Percentiles rank a stretch among this genome's conserved stretches.
Conservation (phyloP, 1,140 invertebrate species). For the Delia radicum region DNA sequence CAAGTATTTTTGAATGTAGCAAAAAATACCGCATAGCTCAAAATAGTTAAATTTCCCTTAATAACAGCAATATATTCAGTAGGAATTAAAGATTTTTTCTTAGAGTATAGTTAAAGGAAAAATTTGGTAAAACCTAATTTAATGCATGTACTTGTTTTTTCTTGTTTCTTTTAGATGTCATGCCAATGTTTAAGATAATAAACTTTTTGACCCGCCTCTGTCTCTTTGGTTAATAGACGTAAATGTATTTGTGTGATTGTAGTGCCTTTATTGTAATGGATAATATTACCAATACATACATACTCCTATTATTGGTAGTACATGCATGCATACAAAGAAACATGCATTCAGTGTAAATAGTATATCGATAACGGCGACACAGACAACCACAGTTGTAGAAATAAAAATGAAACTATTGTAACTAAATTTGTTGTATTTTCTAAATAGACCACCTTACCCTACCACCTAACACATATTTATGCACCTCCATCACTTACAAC, state of each 20-base stretch:
- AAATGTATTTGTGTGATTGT: background rate
- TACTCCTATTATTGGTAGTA: background rate
- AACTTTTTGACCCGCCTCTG: background rate
- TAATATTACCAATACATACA: background rate
- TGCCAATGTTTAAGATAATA: too few species aligned
- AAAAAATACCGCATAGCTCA: too few species aligned
- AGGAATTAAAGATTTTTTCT: too few species aligned
- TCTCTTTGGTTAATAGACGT: background rate
- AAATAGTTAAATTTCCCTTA: too few species aligned
- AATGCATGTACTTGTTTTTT: too few species aligned
- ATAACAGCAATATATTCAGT: too few species aligned
- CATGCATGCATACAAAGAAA: background rate
- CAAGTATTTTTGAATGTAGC: too few species aligned
- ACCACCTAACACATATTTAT: too few species aligned
- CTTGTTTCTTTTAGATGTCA: too few species aligned
- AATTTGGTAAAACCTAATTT: too few species aligned
- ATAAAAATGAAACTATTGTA: background rate
- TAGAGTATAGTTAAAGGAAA: too few species aligned
- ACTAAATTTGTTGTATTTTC: background rate
- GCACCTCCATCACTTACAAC: too few species aligned
- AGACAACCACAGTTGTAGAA: background rate
- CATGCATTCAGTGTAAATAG: background rate
- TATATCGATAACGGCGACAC: background rate
- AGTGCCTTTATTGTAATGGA: background rate
- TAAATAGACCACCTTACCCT: background rate